These are phyloP conservation scores for Anser cygnoides DNA, from an alignment of 2,113 vertebrate genomes.

Conservation along the genomic window DNA sequence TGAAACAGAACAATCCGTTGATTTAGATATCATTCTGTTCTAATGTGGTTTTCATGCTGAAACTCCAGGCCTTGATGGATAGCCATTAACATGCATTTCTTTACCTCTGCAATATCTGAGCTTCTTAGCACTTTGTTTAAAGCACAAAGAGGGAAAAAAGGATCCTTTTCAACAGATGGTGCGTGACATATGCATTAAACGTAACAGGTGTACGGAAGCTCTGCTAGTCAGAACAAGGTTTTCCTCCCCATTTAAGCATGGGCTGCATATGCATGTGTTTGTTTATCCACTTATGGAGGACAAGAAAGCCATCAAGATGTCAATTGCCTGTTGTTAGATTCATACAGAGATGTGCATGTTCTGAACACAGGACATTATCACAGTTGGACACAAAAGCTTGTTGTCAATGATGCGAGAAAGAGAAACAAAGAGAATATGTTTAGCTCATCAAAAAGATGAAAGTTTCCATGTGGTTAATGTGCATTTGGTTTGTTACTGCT, in stretches of 20 bases:
- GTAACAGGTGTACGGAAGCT: not conserved
- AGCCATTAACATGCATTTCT: not conserved
- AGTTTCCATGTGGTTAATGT: constrained; percentile 32
- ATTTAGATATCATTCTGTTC: constrained; percentile 30
- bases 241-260: not conserved
- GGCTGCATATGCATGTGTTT: not conserved
- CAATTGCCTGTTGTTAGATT: constrained; percentile 55
- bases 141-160: not conserved
- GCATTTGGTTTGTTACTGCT: not conserved
- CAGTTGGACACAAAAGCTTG: constrained; percentile 53
- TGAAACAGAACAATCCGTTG: constrained; percentile 31
- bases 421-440: constrained; percentile 51
- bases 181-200: constrained; percentile 14
- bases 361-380: constrained; percentile 58
- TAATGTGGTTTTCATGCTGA: constrained; percentile 43
- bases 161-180: constrained; percentile 17
- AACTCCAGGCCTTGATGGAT: constrained; percentile 13
- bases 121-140: not conserved
- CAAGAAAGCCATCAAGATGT: constrained; percentile 30
- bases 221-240: constrained; percentile 1
- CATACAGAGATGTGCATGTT: not conserved
- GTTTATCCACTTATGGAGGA: constrained; percentile 39
- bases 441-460: constrained; percentile 5
- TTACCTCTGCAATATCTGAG: not conserved
- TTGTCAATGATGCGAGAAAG: constrained; percentile 44